phyloP scores from a whole-genome alignment of 2,113 vertebrate species.

The Sterrhoptilus dennistouni region DNA sequence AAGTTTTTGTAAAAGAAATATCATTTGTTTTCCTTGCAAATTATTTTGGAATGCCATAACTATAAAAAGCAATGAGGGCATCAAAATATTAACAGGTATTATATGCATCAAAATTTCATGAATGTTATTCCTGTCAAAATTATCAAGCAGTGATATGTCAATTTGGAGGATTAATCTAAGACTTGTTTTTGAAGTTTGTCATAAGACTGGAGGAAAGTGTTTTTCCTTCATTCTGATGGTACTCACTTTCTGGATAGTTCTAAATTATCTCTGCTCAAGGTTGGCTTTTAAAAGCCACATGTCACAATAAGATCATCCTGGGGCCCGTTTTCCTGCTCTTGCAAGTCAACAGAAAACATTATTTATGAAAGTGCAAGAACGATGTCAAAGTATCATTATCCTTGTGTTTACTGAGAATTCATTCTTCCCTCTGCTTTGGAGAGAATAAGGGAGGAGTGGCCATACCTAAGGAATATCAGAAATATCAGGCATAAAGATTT shows the following conservation, averaged over 20 bases:
- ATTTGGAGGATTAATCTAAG: not conserved
- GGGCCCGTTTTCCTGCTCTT: not conserved
- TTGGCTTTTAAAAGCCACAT: not conserved
- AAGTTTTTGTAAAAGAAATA: not conserved
- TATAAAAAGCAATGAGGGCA: not conserved
- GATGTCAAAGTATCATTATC: not conserved
- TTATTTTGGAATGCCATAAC: not conserved
- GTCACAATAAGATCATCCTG: not conserved
- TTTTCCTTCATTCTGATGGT: not conserved
- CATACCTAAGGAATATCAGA: not conserved
- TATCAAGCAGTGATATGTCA: accelerated
- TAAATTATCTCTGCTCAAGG: not conserved
- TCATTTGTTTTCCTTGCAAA: not conserved
- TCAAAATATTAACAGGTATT: not conserved
- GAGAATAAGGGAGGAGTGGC: not conserved
- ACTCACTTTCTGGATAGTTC: not conserved
- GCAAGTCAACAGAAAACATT: not conserved
- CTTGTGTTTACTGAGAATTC: not conserved
- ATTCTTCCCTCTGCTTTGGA: not conserved
- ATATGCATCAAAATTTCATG: not conserved
- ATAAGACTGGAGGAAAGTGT: not conserved
- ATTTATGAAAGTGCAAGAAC: not conserved
- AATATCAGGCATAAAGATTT: not conserved
- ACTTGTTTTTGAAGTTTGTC: not conserved
- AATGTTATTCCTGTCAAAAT: not conserved